phyloP scores from a whole-genome alignment of 1,140 invertebrate species.

The Caenorhabditis latens region DNA sequence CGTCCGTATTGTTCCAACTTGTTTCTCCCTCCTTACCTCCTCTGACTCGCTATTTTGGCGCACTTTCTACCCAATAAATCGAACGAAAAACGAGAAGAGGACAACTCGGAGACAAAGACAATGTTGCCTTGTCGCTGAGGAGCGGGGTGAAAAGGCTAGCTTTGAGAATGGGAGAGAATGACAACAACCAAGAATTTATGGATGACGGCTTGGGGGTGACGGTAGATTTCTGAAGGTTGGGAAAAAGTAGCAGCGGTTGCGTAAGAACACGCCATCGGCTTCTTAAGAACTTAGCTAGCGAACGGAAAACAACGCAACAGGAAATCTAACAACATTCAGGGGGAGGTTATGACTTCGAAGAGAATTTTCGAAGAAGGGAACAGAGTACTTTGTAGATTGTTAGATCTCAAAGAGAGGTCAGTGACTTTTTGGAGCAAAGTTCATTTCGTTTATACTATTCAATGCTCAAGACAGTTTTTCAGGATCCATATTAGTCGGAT shows the following conservation, averaged over 20 bases:
- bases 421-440: too few species aligned
- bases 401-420: too few species aligned
- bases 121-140: neutral
- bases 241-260: neutral
- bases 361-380: too few species aligned
- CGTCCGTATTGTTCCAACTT: constrained; percentile 43
- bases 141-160: neutral
- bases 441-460: too few species aligned
- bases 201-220: neutral
- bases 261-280: neutral
- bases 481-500: too few species aligned
- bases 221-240: constrained; percentile 27
- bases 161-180: neutral
- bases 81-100: neutral
- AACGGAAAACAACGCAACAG: too few species aligned
- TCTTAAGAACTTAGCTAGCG: neutral
- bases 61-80: constrained; percentile 48
- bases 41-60: constrained; percentile 14
- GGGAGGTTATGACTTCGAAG: too few species aligned
- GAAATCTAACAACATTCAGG: too few species aligned
- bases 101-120: constrained; percentile 30
- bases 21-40: neutral
- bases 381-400: too few species aligned
- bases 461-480: too few species aligned
- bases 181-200: constrained; percentile 9